These are phyloP conservation scores for Drosophila nigrodunni DNA, from an alignment of 1,140 invertebrate genomes.

Conservation along the genomic window DNA sequence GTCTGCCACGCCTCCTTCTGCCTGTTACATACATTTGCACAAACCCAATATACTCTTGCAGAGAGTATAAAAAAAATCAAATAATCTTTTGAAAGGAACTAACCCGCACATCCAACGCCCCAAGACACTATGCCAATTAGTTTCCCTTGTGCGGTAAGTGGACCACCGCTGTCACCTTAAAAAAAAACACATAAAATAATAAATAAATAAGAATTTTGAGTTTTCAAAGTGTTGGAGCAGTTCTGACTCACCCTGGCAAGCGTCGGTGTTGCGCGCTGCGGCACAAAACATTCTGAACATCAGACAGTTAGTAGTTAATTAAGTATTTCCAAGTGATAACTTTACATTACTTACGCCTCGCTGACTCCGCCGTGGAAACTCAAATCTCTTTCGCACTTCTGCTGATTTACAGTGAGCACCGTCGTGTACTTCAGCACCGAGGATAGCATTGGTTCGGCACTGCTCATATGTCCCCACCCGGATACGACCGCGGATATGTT, in stretches of 20 bases:
- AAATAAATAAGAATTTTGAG: not conserved
- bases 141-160: slow-evolving; percentile 78
- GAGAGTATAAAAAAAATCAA: not conserved
- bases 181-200: not conserved
- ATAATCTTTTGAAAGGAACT: not conserved
- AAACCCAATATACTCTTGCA: no score
- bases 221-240: not conserved
- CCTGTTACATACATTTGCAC: no score
- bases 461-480: slow-evolving; percentile 82
- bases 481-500: slow-evolving; percentile 62
- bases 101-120: slow-evolving; percentile 87
- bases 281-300: slow-evolving; percentile 85
- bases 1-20: no score
- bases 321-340: slow-evolving; percentile 14
- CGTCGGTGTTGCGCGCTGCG: slow-evolving; percentile 79
- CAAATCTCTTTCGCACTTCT: slow-evolving; percentile 61
- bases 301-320: slow-evolving; percentile 29
- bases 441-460: slow-evolving; percentile 63
- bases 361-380: slow-evolving; percentile 69
- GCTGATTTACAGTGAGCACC: slow-evolving; percentile 73
- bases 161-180: slow-evolving; percentile 85
- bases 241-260: slow-evolving; percentile 75
- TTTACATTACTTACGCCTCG: slow-evolving; percentile 67
- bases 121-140: slow-evolving; percentile 88
- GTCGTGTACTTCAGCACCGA: slow-evolving; percentile 69